Evolutionary conservation across 2,113 vertebrate species (phyloP).

Genomic region (Ellobius talpinus): DNA sequence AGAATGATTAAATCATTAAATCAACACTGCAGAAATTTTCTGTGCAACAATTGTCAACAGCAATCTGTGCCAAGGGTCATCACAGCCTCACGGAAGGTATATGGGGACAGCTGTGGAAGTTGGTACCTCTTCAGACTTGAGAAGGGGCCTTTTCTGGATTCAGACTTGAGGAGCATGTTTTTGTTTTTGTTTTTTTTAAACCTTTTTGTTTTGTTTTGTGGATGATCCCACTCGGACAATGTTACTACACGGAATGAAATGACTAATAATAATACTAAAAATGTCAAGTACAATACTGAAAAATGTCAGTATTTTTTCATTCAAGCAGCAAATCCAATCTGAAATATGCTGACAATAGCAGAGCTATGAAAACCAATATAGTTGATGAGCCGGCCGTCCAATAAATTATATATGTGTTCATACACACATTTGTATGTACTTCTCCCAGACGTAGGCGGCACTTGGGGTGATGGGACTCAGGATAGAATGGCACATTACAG

Average conservation of each 20-base stretch:
- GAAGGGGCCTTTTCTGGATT: neutral
- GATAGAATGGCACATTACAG: neutral
- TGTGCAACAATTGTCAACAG: slow-evolving; percentile 6
- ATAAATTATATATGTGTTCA: slow-evolving; percentile 81
- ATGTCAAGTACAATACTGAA: slow-evolving; percentile 77
- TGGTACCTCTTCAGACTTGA: neutral
- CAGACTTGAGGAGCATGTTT: neutral
- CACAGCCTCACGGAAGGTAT: accelerated
- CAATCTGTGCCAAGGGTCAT: neutral
- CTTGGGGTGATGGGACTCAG: neutral
- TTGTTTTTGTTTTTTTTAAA: neutral
- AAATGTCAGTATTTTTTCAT: slow-evolving; percentile 80
- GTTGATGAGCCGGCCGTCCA: slow-evolving; percentile 69
- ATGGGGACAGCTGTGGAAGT: neutral
- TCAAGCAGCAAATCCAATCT: slow-evolving; percentile 81
- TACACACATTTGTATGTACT: slow-evolving; percentile 64
- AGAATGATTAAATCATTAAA: neutral
- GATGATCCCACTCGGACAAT: slow-evolving; percentile 45
- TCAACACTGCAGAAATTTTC: neutral
- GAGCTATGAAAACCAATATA: slow-evolving; percentile 79
- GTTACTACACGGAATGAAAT: slow-evolving; percentile 70
- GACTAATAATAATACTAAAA: slow-evolving; percentile 80
- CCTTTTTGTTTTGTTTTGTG: neutral
- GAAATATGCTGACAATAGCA: slow-evolving; percentile 81
- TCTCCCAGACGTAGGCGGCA: slow-evolving; percentile 11